phyloP scores from a whole-genome alignment of 2,113 vertebrate species.

The Eurypyga helias region DNA sequence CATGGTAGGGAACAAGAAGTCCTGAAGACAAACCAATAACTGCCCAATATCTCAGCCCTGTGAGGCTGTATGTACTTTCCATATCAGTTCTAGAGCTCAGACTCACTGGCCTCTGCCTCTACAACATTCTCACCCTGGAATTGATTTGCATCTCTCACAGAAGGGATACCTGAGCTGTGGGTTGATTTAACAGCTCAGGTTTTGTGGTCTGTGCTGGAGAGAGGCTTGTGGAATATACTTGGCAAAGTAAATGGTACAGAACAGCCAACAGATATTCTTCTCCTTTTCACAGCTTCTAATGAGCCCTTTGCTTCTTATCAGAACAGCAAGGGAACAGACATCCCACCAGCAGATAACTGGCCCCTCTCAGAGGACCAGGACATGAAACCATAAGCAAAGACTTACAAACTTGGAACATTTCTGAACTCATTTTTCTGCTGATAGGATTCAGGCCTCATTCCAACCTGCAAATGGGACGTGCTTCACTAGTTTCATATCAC shows the following conservation, averaged over 20 bases:
- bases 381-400: not conserved
- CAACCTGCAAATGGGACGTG: constrained; percentile 7
- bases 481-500: constrained; percentile 30
- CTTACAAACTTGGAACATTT: not conserved
- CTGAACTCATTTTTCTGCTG: constrained; percentile 31
- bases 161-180: not conserved
- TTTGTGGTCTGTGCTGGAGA: not conserved
- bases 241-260: not conserved
- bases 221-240: not conserved
- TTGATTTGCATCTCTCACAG: not conserved
- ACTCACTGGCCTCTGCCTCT: not conserved
- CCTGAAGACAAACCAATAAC: not conserved
- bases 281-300: constrained; percentile 5
- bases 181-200: not conserved
- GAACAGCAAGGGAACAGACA: not conserved
- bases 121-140: not conserved
- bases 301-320: not conserved
- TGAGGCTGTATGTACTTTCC: not conserved
- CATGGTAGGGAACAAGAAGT: not conserved
- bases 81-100: not conserved
- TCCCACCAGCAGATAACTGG: not conserved
- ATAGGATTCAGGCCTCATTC: not conserved
- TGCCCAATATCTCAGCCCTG: not conserved
- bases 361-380: not conserved
- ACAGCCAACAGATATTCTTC: not conserved